These are phyloP conservation scores for Hylia prasina DNA, from an alignment of 2,113 vertebrate species.

Conservation along the genomic window DNA sequence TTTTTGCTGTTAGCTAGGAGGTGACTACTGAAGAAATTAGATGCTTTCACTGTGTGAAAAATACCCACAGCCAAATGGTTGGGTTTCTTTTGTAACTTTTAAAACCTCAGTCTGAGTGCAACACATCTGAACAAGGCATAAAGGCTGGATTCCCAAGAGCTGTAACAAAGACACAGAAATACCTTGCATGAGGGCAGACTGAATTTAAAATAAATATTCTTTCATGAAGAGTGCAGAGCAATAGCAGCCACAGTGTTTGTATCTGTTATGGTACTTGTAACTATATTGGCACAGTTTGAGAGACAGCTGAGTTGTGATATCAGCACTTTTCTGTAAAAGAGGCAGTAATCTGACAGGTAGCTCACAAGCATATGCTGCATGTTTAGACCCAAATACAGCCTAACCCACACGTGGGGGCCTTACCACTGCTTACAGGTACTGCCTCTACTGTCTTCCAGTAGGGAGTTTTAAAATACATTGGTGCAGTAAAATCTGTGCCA, in stretches of 20 bases:
- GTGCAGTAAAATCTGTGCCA: not conserved
- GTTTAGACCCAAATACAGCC: not conserved
- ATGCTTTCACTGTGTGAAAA: not conserved
- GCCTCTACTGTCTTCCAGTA: not conserved
- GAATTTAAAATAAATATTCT: not conserved
- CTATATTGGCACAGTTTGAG: not conserved
- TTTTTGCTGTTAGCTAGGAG: not conserved
- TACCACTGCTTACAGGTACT: not conserved
- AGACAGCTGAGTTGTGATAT: not conserved
- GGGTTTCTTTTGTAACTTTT: not conserved
- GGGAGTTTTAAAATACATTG: not conserved
- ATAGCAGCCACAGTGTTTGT: not conserved
- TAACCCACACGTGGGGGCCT: not conserved
- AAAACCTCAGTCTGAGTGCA: not conserved
- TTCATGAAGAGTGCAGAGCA: not conserved
- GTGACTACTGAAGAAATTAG: not conserved
- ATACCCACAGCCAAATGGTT: not conserved
- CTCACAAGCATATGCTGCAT: not conserved
- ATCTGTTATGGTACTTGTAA: not conserved
- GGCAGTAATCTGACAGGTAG: not conserved
- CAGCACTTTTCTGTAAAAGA: not conserved
- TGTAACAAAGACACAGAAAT: not conserved
- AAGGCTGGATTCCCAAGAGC: not conserved
- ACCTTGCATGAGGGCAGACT: not conserved
- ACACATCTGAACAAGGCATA: rapidly evolving